Evolutionary conservation across 2,797 vertebrate genomes (phyloP).

Genomic region (Vultur gryphus): DNA sequence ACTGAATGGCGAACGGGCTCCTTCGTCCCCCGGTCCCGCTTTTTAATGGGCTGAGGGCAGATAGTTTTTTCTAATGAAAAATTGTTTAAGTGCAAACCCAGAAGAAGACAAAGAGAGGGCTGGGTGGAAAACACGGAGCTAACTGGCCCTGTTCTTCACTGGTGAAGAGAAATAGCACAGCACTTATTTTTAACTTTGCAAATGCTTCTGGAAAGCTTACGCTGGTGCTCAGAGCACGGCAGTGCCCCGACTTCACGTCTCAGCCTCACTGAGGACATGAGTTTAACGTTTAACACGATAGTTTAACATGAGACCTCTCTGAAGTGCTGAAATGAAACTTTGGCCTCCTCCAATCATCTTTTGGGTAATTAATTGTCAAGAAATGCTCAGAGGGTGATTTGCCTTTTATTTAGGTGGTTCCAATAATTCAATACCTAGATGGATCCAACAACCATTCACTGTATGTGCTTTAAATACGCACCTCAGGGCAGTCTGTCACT

Average conservation of each 20-base stretch:
- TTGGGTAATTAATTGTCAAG: no score
- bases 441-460: not conserved
- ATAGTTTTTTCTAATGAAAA: no score
- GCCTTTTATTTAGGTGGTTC: not conserved
- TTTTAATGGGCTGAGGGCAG: not conserved
- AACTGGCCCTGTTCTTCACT: fast-evolving
- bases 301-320: fast-evolving
- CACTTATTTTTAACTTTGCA: not conserved
- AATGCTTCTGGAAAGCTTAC: not conserved
- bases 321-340: not conserved
- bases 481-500: not conserved
- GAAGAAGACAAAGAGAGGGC: not conserved
- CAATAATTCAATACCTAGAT: not conserved
- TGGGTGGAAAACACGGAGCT: not conserved
- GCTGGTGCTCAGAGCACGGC: not conserved
- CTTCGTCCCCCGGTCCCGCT: no score
- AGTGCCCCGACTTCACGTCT: fast-evolving
- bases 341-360: not conserved
- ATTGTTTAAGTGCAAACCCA: not conserved
- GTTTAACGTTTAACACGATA: no score
- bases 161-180: fast-evolving
- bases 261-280: not conserved
- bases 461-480: not conserved
- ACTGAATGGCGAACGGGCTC: fast-evolving
- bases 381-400: not conserved